Evolutionary conservation across 2,797 vertebrate species (phyloP).

Genomic region (Hephaestus fuliginosus): DNA sequence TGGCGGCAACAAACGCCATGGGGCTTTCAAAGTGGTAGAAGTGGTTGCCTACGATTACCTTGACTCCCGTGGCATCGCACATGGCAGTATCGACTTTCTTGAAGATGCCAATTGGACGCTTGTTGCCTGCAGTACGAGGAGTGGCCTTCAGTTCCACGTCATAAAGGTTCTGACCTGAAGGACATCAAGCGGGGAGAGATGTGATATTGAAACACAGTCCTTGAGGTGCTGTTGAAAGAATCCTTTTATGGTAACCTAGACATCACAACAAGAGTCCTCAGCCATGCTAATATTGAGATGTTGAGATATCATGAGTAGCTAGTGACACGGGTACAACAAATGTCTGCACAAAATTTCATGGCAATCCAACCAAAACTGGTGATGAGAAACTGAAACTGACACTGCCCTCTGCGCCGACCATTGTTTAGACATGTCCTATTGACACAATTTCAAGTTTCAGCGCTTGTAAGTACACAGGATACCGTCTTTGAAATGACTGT

Average conservation of each 20-base stretch:
- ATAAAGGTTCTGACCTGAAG: conserved; percentile 65
- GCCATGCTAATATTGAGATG: no score
- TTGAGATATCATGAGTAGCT: no score
- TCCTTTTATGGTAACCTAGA: background rate
- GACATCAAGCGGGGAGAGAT: background rate
- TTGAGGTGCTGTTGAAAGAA: background rate
- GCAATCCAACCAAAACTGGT: background rate
- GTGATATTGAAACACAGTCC: background rate
- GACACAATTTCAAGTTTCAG: background rate
- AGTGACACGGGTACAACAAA: background rate
- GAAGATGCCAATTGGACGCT: conserved; percentile 27
- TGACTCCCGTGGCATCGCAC: conserved; percentile 70
- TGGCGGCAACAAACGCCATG: background rate
- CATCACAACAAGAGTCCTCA: background rate
- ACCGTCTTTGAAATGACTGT: background rate
- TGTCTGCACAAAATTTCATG: background rate
- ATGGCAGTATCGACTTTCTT: conserved; percentile 70
- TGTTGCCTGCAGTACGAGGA: conserved; percentile 39
- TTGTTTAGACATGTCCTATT: background rate
- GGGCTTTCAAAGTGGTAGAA: conserved; percentile 64
- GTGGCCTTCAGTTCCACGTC: conserved; percentile 70
- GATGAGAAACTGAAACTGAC: no score
- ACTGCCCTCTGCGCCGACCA: no score
- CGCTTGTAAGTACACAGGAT: no score
- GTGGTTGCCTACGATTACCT: conserved; percentile 71